These are phyloP conservation scores for Melolontha melolontha DNA, from an alignment of 2,888 invertebrate genomes.

Conservation along the genomic window DNA sequence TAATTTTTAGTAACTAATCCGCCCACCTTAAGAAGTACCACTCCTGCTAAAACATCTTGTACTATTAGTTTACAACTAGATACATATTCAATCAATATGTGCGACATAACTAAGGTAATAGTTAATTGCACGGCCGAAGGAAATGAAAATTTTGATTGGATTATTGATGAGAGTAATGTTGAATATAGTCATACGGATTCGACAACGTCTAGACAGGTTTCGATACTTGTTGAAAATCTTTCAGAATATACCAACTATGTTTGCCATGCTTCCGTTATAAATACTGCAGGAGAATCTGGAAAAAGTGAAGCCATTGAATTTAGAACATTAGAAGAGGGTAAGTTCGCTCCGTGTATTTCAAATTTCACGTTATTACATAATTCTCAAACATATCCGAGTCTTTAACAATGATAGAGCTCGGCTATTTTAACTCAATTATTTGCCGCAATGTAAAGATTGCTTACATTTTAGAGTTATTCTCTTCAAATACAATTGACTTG, in stretches of 20 bases:
- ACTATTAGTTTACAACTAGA: constrained; percentile 37
- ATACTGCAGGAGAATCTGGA: constrained; percentile 40
- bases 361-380: too few species aligned
- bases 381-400: too few species aligned
- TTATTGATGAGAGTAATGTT: not conserved
- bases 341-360: not conserved
- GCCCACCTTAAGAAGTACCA: constrained; percentile 18
- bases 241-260: constrained; percentile 45
- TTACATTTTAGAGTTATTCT: too few species aligned
- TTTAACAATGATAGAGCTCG: too few species aligned
- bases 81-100: constrained; percentile 37
- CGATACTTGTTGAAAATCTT: constrained; percentile 29
- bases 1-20: constrained; percentile 41
- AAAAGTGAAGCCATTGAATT: constrained; percentile 35
- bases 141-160: constrained; percentile 18
- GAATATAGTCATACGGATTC: constrained; percentile 20
- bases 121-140: constrained; percentile 38
- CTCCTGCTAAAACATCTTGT: constrained; percentile 17
- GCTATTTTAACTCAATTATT: too few species aligned
- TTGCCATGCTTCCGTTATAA: constrained; percentile 37
- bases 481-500: not conserved
- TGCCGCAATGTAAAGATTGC: too few species aligned
- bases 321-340: constrained; percentile 45
- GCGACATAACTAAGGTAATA: constrained; percentile 26
- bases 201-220: constrained; percentile 6